Conservation (phyloP, 2,797 vertebrate species). For the Cacajao melanocephalus region DNA sequence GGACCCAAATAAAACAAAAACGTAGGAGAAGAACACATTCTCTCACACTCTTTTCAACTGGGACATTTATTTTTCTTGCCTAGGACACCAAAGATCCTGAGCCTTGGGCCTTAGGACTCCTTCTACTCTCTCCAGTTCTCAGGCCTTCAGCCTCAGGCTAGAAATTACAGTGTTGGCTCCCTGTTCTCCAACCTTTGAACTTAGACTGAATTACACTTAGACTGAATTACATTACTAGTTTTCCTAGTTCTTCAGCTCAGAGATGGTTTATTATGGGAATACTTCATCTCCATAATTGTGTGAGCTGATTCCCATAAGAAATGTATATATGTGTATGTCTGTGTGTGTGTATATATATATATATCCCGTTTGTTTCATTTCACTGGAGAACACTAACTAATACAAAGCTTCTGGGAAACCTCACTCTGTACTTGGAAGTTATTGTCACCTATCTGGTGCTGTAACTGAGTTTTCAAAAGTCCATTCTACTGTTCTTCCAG, state of each 20-base stretch:
- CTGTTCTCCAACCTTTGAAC: neutral
- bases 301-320: neutral
- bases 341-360: no score
- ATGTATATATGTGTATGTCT: no score
- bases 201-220: neutral
- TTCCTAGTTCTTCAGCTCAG: neutral
- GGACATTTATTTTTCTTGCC: neutral
- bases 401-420: no score
- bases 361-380: no score
- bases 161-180: neutral
- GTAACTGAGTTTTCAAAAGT: no score
- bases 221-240: neutral
- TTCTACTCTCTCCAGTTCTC: neutral
- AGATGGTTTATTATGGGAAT: neutral
- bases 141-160: neutral
- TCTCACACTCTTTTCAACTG: no score
- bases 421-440: neutral
- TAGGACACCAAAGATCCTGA: neutral
- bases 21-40: neutral
- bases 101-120: neutral
- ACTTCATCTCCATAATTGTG: neutral
- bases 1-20: neutral
- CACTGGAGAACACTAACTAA: no score
- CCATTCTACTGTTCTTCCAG: neutral
- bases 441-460: no score